These are phyloP conservation scores for Zaprionus lachaisei DNA, from an alignment of 1,140 invertebrate genomes.

Conservation along the genomic window DNA sequence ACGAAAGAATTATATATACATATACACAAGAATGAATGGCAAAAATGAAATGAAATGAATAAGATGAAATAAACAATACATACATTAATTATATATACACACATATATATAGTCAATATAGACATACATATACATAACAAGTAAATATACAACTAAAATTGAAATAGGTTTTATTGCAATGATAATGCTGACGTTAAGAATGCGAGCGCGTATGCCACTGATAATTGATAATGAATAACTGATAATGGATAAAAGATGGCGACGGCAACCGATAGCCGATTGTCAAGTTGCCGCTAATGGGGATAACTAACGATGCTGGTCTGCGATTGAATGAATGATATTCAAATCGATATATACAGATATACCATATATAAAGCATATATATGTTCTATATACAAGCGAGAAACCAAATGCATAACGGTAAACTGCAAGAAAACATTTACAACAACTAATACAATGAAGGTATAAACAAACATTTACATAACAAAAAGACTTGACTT, in stretches of 20 bases:
- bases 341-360: conserved; percentile 60
- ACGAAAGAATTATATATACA: conserved; percentile 74
- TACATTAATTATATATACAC: conserved; percentile 65
- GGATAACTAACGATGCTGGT: conserved; percentile 38
- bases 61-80: conserved; percentile 27
- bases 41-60: conserved; percentile 28
- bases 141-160: conserved; percentile 79
- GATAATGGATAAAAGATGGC: conserved; percentile 16
- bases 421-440: conserved; percentile 58
- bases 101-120: conserved; percentile 54
- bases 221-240: conserved; percentile 17
- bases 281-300: conserved; percentile 15
- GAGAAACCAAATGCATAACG: conserved; percentile 30
- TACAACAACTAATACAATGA: conserved; percentile 64
- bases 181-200: conserved; percentile 50
- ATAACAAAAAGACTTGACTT: conserved; percentile 82
- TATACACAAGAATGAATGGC: conserved; percentile 60
- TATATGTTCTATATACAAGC: background rate
- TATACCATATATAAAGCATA: conserved; percentile 50
- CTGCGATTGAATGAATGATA: conserved; percentile 55
- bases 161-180: conserved; percentile 77
- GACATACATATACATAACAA: conserved; percentile 70
- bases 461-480: conserved; percentile 71
- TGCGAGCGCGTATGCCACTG: conserved; percentile 28
- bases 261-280: conserved; percentile 3